Conservation (phyloP, 1,140 invertebrate genomes). For the Triops cancriformis region DNA sequence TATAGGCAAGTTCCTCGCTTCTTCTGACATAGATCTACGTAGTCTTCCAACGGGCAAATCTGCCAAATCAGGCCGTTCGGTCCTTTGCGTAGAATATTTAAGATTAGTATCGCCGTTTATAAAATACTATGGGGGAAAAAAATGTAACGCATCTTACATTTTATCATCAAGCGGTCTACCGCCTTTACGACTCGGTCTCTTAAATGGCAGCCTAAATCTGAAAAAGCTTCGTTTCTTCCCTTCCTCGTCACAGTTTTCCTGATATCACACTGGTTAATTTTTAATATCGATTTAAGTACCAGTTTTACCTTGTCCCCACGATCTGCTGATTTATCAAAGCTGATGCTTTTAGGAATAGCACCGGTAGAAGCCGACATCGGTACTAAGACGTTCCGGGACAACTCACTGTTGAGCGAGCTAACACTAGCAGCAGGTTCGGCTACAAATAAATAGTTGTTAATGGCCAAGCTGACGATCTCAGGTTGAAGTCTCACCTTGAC, state of each 20-base stretch:
- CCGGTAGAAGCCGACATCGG: constrained; percentile 51
- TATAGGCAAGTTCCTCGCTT: constrained; percentile 3
- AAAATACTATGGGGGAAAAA: background rate
- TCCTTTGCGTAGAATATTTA: background rate
- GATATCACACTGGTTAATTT: constrained; percentile 17
- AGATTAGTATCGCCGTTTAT: too few species aligned
- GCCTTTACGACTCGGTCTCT: constrained; percentile 50
- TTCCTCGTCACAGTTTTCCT: constrained; percentile 49
- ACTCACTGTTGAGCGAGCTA: background rate
- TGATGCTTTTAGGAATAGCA: constrained; percentile 83
- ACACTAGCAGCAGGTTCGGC: background rate
- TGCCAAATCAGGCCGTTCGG: constrained; percentile 37
- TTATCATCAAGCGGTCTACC: background rate
- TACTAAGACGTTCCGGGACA: background rate
- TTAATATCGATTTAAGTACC: background rate
- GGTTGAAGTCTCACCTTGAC: background rate
- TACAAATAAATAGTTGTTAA: background rate
- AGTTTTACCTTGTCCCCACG: constrained; percentile 53
- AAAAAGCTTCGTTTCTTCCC: constrained; percentile 52
- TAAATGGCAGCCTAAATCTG: constrained; percentile 57
- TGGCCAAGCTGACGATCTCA: background rate
- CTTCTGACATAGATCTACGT: constrained; percentile 27
- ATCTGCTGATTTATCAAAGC: constrained; percentile 81
- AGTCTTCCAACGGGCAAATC: constrained; percentile 27
- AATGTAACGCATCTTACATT: background rate